Conservation (phyloP, 2,113 vertebrate genomes). For the Cervus canadensis region DNA sequence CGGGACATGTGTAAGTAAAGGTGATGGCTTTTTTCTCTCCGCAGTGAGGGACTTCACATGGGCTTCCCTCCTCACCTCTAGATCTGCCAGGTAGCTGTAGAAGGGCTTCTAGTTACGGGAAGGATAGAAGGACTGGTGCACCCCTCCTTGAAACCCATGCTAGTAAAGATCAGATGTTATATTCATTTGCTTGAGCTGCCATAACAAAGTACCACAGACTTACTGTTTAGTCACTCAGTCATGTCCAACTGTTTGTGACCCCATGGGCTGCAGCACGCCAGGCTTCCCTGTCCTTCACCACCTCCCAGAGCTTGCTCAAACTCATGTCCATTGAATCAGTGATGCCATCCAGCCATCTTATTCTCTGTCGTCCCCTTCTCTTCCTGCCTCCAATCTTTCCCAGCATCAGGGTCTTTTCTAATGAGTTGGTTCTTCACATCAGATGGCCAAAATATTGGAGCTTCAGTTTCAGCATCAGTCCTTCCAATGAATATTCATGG, state of each 20-base stretch:
- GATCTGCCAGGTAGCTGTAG: neutral
- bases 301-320: neutral
- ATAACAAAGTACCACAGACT: neutral
- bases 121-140: neutral
- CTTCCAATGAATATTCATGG: neutral
- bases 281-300: neutral
- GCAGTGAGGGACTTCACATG: neutral
- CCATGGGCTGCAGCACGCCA: neutral
- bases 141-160: neutral
- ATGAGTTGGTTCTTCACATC: neutral
- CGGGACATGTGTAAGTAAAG: conserved; percentile 61
- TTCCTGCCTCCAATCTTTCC: neutral
- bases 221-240: neutral
- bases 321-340: neutral
- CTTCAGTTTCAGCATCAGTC: neutral
- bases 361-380: neutral
- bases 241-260: neutral
- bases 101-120: neutral
- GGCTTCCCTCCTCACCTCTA: neutral
- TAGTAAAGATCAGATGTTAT: neutral
- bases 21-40: neutral
- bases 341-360: neutral
- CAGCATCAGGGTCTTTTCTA: neutral
- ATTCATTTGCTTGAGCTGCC: neutral
- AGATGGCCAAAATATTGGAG: neutral